A percentile compares a stretch with the other conserved stretches of the same genome.
These are phyloP conservation scores for Eriocheir sinensis DNA, from an alignment of 1,140 invertebrate genomes.

Conservation along the genomic window DNA sequence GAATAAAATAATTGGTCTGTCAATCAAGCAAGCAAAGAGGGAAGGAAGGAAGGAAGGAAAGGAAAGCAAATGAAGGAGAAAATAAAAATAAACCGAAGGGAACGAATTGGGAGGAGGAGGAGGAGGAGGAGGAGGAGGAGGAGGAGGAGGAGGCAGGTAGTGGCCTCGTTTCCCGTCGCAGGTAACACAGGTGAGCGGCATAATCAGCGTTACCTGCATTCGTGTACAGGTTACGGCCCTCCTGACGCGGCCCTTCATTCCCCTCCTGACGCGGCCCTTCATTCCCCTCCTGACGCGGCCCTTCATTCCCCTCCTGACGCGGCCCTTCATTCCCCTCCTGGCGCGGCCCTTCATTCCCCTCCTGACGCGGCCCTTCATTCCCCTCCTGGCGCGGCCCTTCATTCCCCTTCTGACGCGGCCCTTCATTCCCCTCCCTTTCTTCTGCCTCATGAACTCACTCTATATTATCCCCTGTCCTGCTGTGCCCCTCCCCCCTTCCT, in stretches of 20 bases:
- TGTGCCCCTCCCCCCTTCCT: background rate
- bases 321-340: background rate
- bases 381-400: background rate
- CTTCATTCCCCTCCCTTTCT: background rate
- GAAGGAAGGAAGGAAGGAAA: too few species aligned
- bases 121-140: too few species aligned
- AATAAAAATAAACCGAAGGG: too few species aligned
- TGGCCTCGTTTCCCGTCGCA: background rate
- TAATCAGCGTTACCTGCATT: background rate
- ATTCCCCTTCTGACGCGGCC: too few species aligned
- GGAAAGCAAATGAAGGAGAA: too few species aligned
- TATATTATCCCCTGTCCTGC: background rate
- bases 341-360: background rate
- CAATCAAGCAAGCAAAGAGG: too few species aligned
- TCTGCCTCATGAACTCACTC: background rate
- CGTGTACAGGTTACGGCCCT: background rate
- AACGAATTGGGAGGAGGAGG: too few species aligned
- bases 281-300: too few species aligned
- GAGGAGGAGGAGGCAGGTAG: too few species aligned
- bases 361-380: background rate
- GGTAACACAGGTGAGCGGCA: background rate
- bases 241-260: background rate
- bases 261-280: too few species aligned
- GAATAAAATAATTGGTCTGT: too few species aligned
- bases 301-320: background rate